Evolutionary conservation across 2,888 invertebrate species (phyloP).

Genomic region (Laothoe populi): DNA sequence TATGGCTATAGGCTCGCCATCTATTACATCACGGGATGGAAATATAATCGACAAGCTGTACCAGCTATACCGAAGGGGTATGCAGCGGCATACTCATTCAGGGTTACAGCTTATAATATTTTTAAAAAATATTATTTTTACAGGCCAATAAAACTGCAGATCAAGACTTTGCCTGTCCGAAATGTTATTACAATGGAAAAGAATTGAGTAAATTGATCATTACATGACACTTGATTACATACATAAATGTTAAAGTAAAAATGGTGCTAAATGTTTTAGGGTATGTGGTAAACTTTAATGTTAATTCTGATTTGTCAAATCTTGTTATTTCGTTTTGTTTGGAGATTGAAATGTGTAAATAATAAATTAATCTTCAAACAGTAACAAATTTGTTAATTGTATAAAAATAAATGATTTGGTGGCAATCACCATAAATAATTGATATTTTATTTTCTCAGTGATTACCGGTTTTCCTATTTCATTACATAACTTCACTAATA

Average conservation of each 20-base stretch:
- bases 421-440: background rate
- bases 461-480: background rate
- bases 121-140: conserved; percentile 31
- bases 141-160: conserved; percentile 89
- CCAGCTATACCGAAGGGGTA: too few relatives aligned
- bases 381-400: background rate
- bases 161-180: conserved; percentile 87
- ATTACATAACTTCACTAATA: too few relatives aligned
- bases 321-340: too few relatives aligned
- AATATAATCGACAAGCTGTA: too few relatives aligned
- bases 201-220: conserved; percentile 56
- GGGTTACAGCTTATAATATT: too few relatives aligned
- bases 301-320: too few relatives aligned
- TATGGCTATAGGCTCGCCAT: too few relatives aligned
- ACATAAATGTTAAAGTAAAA: background rate
- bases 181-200: conserved; percentile 84
- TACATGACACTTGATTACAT: conserved; percentile 3
- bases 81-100: too few relatives aligned
- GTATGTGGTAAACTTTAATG: background rate
- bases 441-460: conserved; percentile 2
- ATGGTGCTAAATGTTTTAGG: conserved; percentile 2
- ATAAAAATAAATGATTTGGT: background rate
- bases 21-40: too few relatives aligned
- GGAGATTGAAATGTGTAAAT: too few relatives aligned
- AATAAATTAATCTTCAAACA: background rate